phyloP scores from a whole-genome alignment of 2,797 vertebrate genomes.

The Prunella strophiata region DNA sequence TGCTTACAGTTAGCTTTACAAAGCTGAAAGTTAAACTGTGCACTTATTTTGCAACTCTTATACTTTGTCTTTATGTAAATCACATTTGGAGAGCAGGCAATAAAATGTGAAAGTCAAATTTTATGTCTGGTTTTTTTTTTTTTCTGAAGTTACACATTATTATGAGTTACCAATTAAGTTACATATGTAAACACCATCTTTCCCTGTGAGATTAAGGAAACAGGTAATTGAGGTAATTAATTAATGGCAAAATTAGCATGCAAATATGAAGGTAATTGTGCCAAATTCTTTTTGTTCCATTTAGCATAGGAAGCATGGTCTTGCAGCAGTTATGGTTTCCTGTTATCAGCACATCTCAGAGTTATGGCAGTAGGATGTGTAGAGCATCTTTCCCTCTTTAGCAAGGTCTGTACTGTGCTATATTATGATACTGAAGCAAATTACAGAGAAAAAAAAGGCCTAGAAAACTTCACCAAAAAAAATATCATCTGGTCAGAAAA shows the following conservation, averaged over 20 bases:
- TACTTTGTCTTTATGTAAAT: neutral
- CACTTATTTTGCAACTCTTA: neutral
- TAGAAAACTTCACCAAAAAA: neutral
- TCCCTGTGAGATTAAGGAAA: neutral
- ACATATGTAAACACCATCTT: neutral
- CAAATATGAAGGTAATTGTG: neutral
- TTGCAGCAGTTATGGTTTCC: neutral
- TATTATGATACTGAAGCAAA: neutral
- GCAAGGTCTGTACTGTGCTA: neutral
- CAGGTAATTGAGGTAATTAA: neutral
- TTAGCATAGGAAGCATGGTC: neutral
- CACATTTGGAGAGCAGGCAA: neutral
- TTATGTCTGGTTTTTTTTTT: neutral
- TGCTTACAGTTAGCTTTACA: neutral
- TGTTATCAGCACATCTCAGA: neutral
- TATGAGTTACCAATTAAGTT: neutral
- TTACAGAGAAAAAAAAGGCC: neutral
- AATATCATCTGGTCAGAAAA: neutral
- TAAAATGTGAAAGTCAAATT: neutral
- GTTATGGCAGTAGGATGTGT: neutral
- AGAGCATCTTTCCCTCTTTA: neutral
- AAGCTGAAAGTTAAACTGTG: neutral
- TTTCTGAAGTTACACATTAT: neutral
- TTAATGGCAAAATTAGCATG: neutral
- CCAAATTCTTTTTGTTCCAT: neutral